Base-by-base conservation (phyloP, 2,113 vertebrate genomes). In the Apaloderma vittatum region DNA sequence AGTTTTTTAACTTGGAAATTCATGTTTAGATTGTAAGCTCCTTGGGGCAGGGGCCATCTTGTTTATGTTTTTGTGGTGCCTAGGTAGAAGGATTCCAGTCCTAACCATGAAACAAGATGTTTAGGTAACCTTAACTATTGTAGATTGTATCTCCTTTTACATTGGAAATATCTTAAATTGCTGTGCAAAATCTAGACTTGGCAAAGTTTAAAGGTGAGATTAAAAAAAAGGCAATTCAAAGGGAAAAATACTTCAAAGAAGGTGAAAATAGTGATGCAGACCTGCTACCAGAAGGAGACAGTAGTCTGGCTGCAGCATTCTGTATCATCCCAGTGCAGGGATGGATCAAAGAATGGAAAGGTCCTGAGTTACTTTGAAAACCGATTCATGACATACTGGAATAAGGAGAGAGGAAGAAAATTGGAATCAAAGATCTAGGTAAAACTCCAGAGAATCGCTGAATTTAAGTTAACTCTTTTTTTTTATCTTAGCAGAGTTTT, bases 11-110 rank as follows among this genome's bases (percentile, higher is more conserved):
- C 81, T 66, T 76, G 84, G 15, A 84, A 63, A 67, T 32, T 26
- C 11, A 40, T 90, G 79, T 89, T 97, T 97, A 97, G 96, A 97
- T 96, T 97, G 96, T 97, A 96, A 97, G 96, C 96, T 97, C 96
- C 87, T 96, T 95, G 96, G 96, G 94, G 96, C 96, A 97, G 93
- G 96, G 96, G 92, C 90, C 88, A 58, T 61, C 61, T 48, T 74
- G 21, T 18, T 94, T 78, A 12, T 76, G 7, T 70, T 88, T 94
- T 70, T 61, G 22, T 78, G 88, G 80, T 87, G 40, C 81, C 57
- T n/a, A 94, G 77, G 58, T 36, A 93, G 89, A 75, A 83, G 80
- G 49, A 66, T 91, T 82, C 66, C 77, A 72, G 49, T 89, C 52
- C 62, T 90, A 19, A 79, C 27, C 34, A 3, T 57, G 37, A 57